Base-by-base conservation (phyloP, 1,140 invertebrate species). In the Harlomillsia oculata region DNA sequence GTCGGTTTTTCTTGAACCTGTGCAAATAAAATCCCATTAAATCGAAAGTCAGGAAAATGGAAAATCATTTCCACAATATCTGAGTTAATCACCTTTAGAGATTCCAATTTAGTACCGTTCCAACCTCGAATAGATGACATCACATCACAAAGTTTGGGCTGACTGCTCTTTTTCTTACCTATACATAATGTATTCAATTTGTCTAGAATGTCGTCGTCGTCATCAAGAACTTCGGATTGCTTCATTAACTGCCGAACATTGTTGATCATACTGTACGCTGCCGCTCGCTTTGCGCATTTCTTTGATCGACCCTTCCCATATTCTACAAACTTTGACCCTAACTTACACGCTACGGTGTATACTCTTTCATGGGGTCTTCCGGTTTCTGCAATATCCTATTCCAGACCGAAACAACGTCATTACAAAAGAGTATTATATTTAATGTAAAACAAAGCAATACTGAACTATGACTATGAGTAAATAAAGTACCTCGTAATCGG, bases 261-360 rank as follows among this genome's bases (percentile, higher is more conserved):
- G 51, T 61, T 30, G 13, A 60, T 39, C 28, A 62, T 52, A 23
- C 32, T 36, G 37, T 41, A 20, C n/a, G 63, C 63, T 29, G 63
- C 59, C 20, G 40, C 60, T 50, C 49, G 53, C 44, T 65, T 65
- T 29, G 63, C 63, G 40, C 32, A 25, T 28, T 57, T 65, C 39
- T 65, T 65, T 1, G 56, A 56, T 21, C 41, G 49, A 8, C 59
- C 63, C 30, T 40, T 30, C 1, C 59, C 59, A 14, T 20, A 21
- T 25, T 52, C 60, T 9, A 40, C 16, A 14, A 62, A 28, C 41
- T 59, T 56, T 1, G 50, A 36, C 14, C 53, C 53, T 4, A 63
- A 29, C 16, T 45, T 51, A 37, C 56, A 63, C 25, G 44, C 44
- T 1, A 59, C 56, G 11, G 52, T 59, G 26, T 59, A 59, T 2